Conservation (phyloP, 2,113 vertebrate genomes). For the Ginglymostoma cirratum region DNA sequence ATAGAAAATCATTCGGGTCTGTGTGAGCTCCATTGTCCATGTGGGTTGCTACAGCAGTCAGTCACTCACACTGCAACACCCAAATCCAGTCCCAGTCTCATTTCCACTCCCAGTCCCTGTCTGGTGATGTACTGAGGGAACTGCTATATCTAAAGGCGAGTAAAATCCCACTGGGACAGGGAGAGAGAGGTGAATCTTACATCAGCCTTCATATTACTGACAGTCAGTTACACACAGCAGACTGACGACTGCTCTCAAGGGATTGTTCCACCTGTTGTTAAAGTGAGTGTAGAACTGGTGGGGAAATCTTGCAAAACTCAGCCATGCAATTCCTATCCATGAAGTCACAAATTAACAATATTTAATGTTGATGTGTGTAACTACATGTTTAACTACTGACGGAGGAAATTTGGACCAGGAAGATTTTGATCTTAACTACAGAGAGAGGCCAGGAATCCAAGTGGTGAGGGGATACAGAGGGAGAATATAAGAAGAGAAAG, state of each 20-base stretch:
- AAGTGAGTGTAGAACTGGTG: neutral
- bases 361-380: neutral
- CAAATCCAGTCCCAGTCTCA: neutral
- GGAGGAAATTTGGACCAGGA: neutral
- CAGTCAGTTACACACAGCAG: neutral
- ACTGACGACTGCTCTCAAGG: neutral
- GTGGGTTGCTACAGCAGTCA: neutral
- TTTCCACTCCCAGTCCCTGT: neutral
- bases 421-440: neutral
- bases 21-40: neutral
- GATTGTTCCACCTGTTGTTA: neutral
- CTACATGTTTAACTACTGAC: neutral
- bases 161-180: neutral
- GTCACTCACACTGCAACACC: neutral
- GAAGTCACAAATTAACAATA: neutral
- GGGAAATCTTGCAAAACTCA: neutral
- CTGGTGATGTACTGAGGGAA: neutral
- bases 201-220: neutral
- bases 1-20: neutral
- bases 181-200: neutral
- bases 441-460: neutral
- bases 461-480: neutral
- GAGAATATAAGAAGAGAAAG: neutral
- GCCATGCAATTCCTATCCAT: neutral
- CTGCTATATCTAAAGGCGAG: neutral